phyloP scores from a whole-genome alignment of 1,140 invertebrate genomes.

The Gonioctena quinquepunctata region DNA sequence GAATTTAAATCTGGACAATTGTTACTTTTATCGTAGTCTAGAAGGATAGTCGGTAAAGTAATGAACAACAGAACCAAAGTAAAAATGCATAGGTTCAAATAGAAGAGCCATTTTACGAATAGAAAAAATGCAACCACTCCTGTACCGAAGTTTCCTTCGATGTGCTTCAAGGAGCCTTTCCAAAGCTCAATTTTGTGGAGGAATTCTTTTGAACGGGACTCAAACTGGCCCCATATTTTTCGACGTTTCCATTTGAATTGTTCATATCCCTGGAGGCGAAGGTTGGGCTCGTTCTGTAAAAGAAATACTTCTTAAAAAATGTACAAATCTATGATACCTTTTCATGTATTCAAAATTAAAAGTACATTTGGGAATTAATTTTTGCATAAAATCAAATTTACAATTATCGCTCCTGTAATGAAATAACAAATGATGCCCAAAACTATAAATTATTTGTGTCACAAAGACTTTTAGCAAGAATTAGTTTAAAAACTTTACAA shows the following conservation, averaged over 20 bases:
- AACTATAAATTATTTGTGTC: too few species aligned
- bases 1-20: conserved; percentile 34
- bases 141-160: conserved; percentile 80
- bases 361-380: too few species aligned
- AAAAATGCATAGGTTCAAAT: conserved; percentile 73
- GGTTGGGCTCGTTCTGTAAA: conserved; percentile 74
- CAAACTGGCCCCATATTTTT: conserved; percentile 69
- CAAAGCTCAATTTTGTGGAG: conserved; percentile 73
- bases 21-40: conserved; percentile 47
- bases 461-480: too few species aligned
- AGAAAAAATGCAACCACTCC: conserved; percentile 80
- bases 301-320: too few species aligned
- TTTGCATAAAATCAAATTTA: too few species aligned
- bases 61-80: conserved; percentile 68
- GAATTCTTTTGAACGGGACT: conserved; percentile 64
- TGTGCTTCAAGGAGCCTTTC: conserved; percentile 70
- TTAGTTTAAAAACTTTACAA: too few species aligned
- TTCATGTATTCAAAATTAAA: too few species aligned
- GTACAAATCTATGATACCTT: too few species aligned
- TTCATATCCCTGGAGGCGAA: conserved; percentile 76
- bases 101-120: conserved; percentile 80
- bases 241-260: conserved; percentile 76
- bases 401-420: too few species aligned
- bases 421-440: too few species aligned
- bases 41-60: conserved; percentile 67